Conservation (phyloP, 2,888 invertebrate genomes). For the Drosophila cracens region DNA sequence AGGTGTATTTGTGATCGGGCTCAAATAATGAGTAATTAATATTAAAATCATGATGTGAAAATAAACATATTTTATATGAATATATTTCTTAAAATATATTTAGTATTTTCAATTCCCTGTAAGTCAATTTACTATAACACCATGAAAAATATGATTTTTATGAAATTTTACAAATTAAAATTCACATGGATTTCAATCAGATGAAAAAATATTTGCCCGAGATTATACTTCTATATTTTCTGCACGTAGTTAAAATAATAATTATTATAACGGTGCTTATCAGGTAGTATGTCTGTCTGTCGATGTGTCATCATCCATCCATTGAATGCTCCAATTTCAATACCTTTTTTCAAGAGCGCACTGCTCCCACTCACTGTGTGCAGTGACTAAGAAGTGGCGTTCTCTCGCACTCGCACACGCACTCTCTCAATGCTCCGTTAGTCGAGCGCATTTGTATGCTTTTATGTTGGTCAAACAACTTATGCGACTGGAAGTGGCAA, state of each 20-base stretch:
- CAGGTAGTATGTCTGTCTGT: conserved; percentile 17
- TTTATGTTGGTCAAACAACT: conserved; percentile 55
- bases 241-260: neutral
- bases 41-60: neutral
- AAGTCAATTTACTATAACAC: neutral
- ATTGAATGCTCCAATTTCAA: conserved; percentile 35
- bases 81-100: neutral
- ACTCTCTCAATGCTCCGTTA: conserved; percentile 1
- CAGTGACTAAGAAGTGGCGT: conserved; percentile 10
- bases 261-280: conserved; percentile 22
- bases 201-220: neutral
- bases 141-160: neutral
- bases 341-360: conserved; percentile 16
- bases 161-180: neutral
- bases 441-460: conserved; percentile 31
- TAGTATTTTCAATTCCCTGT: neutral
- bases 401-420: conserved; percentile 6
- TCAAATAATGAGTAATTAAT: neutral
- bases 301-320: conserved; percentile 40
- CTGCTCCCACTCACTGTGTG: conserved; percentile 13
- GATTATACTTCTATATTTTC: neutral
- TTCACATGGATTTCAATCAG: neutral
- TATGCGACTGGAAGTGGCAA: conserved; percentile 51
- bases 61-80: neutral
- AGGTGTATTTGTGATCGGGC: conserved; percentile 28